Evolutionary conservation across 2,113 vertebrate genomes (phyloP).

Genomic region (Pholis gunnellus): DNA sequence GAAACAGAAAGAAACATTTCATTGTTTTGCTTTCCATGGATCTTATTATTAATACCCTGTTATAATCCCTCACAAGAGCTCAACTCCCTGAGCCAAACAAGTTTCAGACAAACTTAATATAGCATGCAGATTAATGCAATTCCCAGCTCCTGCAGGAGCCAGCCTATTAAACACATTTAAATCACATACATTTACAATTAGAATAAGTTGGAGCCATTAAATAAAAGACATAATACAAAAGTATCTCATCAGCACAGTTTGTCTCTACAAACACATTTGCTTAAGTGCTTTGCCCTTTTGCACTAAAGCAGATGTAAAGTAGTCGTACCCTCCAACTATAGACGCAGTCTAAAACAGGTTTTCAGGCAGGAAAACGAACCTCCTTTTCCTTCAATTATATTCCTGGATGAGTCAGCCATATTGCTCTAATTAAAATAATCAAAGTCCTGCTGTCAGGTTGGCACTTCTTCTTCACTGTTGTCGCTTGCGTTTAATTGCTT

Average conservation of each 20-base stretch:
- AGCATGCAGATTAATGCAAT: slow-evolving; percentile 78
- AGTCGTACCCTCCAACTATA: slow-evolving; percentile 12
- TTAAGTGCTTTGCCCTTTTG: slow-evolving; percentile 57
- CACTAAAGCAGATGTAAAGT: slow-evolving; percentile 49
- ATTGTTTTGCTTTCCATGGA: slow-evolving; percentile 66
- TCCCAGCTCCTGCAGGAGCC: slow-evolving; percentile 62
- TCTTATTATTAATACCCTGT: slow-evolving; percentile 63
- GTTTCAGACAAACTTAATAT: slow-evolving; percentile 73
- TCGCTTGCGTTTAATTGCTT: slow-evolving; percentile 74
- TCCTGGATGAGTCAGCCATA: slow-evolving; percentile 72
- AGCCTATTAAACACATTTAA: slow-evolving; percentile 72
- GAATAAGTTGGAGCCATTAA: slow-evolving; percentile 65
- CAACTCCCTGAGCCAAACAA: slow-evolving; percentile 66
- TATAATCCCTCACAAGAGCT: slow-evolving; percentile 74
- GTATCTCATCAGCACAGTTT: slow-evolving; percentile 66
- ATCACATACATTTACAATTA: slow-evolving; percentile 73
- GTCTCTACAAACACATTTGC: slow-evolving; percentile 66
- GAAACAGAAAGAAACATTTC: slow-evolving; percentile 55
- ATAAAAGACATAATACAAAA: slow-evolving; percentile 60
- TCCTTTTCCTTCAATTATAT: slow-evolving; percentile 53
- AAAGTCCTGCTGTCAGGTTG: slow-evolving; percentile 76
- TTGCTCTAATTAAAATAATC: slow-evolving; percentile 80
- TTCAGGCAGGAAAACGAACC: slow-evolving; percentile 21
- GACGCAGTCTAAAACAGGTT: slow-evolving; percentile 22
- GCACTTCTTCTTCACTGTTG: slow-evolving; percentile 64